Evolutionary conservation across 92 coral and sea anemone species (phyloP).

Genomic region (Epizoanthus scotinus): DNA sequence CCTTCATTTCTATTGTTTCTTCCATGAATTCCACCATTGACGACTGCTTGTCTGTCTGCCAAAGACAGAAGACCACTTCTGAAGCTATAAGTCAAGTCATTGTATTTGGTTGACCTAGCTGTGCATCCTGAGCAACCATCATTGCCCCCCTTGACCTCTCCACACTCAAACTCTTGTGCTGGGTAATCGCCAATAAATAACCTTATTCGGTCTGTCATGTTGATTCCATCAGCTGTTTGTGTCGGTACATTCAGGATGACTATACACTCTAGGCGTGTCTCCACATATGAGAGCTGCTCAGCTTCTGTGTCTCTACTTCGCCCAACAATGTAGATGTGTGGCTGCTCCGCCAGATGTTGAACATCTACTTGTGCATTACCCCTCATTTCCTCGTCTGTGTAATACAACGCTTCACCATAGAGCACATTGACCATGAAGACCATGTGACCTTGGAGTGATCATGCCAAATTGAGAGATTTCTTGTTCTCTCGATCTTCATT

Average conservation of each 20-base stretch:
- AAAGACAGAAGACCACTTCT: slow-evolving; percentile 17
- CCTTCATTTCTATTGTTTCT: slow-evolving; percentile 25
- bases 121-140: slow-evolving; percentile 46
- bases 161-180: slow-evolving; percentile 56
- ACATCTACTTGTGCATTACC: slow-evolving; percentile 39
- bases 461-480: slow-evolving; percentile 41
- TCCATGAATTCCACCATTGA: slow-evolving; percentile 24
- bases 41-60: slow-evolving; percentile 33
- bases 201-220: slow-evolving; percentile 31
- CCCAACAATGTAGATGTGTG: slow-evolving; percentile 55
- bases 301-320: slow-evolving; percentile 55
- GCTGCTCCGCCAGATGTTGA: slow-evolving; percentile 58
- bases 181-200: slow-evolving; percentile 29
- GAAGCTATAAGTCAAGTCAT: slow-evolving; percentile 7
- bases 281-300: slow-evolving; percentile 43
- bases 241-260: background rate
- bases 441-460: slow-evolving; percentile 46
- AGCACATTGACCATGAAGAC: slow-evolving; percentile 42
- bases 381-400: slow-evolving; percentile 19
- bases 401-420: slow-evolving; percentile 43
- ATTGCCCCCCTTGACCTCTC: slow-evolving; percentile 54
- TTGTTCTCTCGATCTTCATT: slow-evolving; percentile 17
- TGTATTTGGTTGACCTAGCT: slow-evolving; percentile 23
- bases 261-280: slow-evolving; percentile 47
- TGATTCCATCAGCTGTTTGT: slow-evolving; percentile 6